Percentiles rank a stretch among this genome's conserved stretches.
These are phyloP conservation scores for Drosophila fuyamai DNA, from an alignment of 1,140 invertebrate species.

Conservation along the genomic window DNA sequence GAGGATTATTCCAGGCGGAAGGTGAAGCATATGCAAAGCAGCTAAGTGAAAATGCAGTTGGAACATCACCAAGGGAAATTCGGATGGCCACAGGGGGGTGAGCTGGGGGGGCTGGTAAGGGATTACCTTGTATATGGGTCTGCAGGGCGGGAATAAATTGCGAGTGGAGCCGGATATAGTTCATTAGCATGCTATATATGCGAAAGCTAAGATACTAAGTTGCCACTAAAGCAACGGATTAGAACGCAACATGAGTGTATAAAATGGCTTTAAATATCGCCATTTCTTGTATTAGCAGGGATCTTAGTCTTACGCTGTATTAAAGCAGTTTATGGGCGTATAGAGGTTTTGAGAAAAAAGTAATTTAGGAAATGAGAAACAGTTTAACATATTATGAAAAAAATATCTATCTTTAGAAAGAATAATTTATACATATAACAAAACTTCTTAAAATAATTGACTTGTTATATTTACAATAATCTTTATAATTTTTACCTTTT, in stretches of 20 bases:
- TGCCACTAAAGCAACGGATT: constrained; percentile 27
- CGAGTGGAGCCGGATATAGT: constrained; percentile 30
- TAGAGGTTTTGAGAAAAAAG: too few relatives aligned
- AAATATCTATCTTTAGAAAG: too few relatives aligned
- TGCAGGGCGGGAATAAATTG: constrained; percentile 55
- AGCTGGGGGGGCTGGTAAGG: background rate
- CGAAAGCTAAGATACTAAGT: constrained; percentile 46
- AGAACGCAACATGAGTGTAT: constrained; percentile 19
- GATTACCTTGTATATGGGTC: constrained; percentile 32
- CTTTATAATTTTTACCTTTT: too few relatives aligned
- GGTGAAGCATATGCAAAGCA: constrained; percentile 57
- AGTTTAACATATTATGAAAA: too few relatives aligned
- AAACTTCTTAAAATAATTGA: too few relatives aligned
- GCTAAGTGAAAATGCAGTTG: constrained; percentile 52
- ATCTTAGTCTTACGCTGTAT: background rate
- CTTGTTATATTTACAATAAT: too few relatives aligned
- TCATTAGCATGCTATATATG: constrained; percentile 61
- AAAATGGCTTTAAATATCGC: constrained; percentile 12
- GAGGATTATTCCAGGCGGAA: constrained; percentile 29
- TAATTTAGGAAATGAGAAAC: background rate
- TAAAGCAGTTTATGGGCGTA: constrained; percentile 1
- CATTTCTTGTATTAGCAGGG: background rate
- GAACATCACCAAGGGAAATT: background rate
- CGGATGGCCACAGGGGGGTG: background rate
- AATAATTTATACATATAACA: too few relatives aligned